Base-by-base conservation (phyloP, 92 coral and sea anemone species). In the Palythoa grandiflora region DNA sequence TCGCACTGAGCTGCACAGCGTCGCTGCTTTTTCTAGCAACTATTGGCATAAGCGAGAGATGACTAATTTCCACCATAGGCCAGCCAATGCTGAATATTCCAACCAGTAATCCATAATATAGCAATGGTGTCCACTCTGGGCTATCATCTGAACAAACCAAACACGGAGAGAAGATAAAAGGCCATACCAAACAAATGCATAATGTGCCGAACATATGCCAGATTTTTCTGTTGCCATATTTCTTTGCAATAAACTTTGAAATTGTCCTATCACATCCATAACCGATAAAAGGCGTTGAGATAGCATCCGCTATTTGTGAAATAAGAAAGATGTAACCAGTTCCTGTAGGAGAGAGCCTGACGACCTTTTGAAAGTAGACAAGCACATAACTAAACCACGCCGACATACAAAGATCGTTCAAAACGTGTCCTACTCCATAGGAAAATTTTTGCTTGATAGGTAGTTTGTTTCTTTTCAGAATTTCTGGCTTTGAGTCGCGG, bases 61-160 rank as follows among this genome's bases (percentile, higher is more conserved):
- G 98, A 37, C 98, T 95, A 59, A 95, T 95, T 81, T 95, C 98
- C 36, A 95, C 98, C 98, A 95, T 95, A 0, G 98, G 98, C 98
- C 98, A 95, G 50, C 92, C 92, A 66, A 93, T 80, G 59, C 94
- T 95, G 68, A 95, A 95, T 21, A 95, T n/a, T 6, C 91, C 89
- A 19, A 93, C 93, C 21, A 95, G 85, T 5, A 88, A 12, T 7
- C 94, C 94, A 44, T 92, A 95, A 51, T 95, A 95, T 2, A 91
- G 84, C 3, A 93, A 85, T 3, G 91, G 86, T 1, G 77, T 76
- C 98, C 98, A 95, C 20, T 84, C 93, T 16, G 96, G 87, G 36
- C 88, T 83, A 20, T 88, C 90, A 3, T 75, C 78, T 12, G 90
- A 85, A 76, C 98, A 95, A 3, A 91, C 53, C 48, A 93, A 72